Evolutionary conservation across 2,113 vertebrate genomes (phyloP).

Genomic region (Thalassoma bifasciatum): DNA sequence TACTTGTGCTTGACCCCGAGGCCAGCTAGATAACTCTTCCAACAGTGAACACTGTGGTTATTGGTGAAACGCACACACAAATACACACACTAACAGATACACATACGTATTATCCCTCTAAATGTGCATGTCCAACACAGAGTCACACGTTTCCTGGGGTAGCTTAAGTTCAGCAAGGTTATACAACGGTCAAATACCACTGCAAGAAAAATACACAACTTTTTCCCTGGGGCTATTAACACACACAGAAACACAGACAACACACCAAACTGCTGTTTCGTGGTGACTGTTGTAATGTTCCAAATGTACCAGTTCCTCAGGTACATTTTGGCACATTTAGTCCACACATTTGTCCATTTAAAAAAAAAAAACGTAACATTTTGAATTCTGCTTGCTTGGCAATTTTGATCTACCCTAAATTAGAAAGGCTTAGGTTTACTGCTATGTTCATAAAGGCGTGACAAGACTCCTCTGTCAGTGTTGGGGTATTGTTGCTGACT

Average conservation of each 20-base stretch:
- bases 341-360: background rate
- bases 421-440: constrained; percentile 13
- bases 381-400: background rate
- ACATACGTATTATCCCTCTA: constrained; percentile 54
- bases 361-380: background rate
- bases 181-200: constrained; percentile 58
- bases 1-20: constrained; percentile 61
- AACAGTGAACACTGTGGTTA: constrained; percentile 45
- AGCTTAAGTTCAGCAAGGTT: constrained; percentile 57
- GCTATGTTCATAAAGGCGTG: constrained; percentile 16
- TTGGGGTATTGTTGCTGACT: constrained; percentile 59
- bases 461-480: constrained; percentile 32
- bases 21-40: constrained; percentile 52
- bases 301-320: background rate
- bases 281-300: background rate
- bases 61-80: constrained; percentile 21
- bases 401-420: background rate
- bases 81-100: constrained; percentile 31
- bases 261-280: constrained; percentile 35
- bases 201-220: constrained; percentile 22
- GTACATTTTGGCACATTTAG: background rate
- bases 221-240: constrained; percentile 31
- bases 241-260: constrained; percentile 19
- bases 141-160: constrained; percentile 51
- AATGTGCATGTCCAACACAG: constrained; percentile 46